Evolutionary conservation across 2,888 invertebrate genomes (phyloP).

Genomic region (Busseola fusca): DNA sequence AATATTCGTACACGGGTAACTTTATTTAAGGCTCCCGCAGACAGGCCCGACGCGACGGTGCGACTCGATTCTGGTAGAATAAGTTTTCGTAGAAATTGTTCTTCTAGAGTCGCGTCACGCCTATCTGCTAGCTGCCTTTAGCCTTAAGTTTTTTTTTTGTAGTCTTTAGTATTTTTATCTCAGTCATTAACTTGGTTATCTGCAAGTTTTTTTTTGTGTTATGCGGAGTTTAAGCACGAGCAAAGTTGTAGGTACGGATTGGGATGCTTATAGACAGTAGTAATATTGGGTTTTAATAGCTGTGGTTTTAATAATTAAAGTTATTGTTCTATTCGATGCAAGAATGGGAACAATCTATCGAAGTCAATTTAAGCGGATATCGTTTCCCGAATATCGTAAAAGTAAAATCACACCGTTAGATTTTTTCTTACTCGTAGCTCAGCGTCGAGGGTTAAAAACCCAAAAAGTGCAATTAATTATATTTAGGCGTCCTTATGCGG

Average conservation of each 20-base stretch:
- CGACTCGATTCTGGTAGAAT: not conserved
- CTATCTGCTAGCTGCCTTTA: not conserved
- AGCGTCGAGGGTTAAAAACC: not conserved
- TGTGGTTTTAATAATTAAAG: not conserved
- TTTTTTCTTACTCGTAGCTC: no score
- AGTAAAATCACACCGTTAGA: no score
- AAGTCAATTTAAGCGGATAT: not conserved
- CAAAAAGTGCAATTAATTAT: not conserved
- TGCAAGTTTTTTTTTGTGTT: not conserved
- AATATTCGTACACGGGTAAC: constrained; percentile 27
- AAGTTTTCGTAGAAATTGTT: not conserved
- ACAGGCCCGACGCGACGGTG: not conserved
- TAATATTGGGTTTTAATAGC: not conserved
- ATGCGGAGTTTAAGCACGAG: not conserved
- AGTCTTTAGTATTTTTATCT: constrained; percentile 33
- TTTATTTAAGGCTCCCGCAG: constrained; percentile 2
- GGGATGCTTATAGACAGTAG: not conserved
- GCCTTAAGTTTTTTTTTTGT: constrained; percentile 8
- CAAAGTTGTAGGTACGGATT: not conserved
- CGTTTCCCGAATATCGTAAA: not conserved
- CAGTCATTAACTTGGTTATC: constrained; percentile 36
- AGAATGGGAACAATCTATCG: not conserved
- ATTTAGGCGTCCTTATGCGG: not conserved
- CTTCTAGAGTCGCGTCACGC: not conserved
- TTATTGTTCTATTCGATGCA: not conserved